A percentile compares a stretch with the other conserved stretches of the same genome.
phyloP scores from a whole-genome alignment of 1,140 invertebrate genomes.

The Daktulosphaira vitifoliae region DNA sequence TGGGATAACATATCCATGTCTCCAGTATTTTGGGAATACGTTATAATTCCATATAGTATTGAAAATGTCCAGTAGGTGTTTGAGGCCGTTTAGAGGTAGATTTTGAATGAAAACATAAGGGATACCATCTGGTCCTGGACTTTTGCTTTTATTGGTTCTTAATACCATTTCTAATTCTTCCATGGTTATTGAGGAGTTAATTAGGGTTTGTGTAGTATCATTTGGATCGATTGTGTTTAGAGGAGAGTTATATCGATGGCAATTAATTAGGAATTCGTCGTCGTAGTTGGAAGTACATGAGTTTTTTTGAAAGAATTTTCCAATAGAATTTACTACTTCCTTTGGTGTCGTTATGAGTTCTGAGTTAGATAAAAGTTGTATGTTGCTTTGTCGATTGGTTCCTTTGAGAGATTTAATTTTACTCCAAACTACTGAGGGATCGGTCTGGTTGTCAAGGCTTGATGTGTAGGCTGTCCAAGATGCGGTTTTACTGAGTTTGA shows the following conservation, averaged over 20 bases:
- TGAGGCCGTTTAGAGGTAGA: neutral
- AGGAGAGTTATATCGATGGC: neutral
- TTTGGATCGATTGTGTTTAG: neutral
- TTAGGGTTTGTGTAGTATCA: conserved; percentile 3
- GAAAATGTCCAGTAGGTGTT: neutral
- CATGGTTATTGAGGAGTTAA: neutral
- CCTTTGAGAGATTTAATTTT: conserved; percentile 2
- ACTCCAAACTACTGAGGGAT: neutral
- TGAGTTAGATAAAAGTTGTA: neutral
- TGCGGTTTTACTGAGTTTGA: neutral
- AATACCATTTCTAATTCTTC: neutral
- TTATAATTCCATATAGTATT: neutral
- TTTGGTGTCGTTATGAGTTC: neutral
- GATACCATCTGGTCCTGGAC: neutral
- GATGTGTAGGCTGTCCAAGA: neutral
- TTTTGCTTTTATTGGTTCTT: neutral
- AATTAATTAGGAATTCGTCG: neutral
- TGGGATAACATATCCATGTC: neutral
- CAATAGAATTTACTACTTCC: neutral
- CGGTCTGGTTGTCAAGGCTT: neutral
- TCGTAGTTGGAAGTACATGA: neutral
- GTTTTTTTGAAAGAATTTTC: neutral
- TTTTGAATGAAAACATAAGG: conserved; percentile 8
- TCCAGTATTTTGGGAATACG: neutral
- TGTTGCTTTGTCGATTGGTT: neutral